Conservation (phyloP, 2,888 invertebrate genomes). For the Labia minor region DNA sequence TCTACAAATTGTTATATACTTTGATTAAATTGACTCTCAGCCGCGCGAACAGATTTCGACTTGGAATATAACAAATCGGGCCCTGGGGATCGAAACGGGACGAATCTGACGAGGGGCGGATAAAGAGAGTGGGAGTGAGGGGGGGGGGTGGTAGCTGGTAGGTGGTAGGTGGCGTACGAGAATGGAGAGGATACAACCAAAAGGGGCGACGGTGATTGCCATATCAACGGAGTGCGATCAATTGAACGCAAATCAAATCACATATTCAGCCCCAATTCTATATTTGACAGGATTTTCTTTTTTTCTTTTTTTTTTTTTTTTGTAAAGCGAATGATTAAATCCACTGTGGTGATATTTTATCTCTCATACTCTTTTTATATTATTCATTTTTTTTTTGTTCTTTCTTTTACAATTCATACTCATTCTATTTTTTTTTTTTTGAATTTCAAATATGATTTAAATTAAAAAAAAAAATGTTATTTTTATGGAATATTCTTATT, state of each 20-base stretch:
- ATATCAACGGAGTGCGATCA: conserved; percentile 21
- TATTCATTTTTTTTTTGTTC: neutral
- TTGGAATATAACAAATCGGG: conserved; percentile 32
- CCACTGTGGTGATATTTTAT: conserved; percentile 1
- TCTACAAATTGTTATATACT: conserved; percentile 13
- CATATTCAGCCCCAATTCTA: neutral
- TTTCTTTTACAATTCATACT: neutral
- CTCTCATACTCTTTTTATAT: no score
- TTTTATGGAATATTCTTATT: neutral
- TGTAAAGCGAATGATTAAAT: neutral
- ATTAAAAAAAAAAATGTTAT: neutral
- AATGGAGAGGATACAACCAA: conserved; percentile 37
- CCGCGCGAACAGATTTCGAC: conserved; percentile 8
- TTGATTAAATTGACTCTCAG: conserved; percentile 13
- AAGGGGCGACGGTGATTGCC: conserved; percentile 23
- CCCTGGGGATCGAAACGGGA: conserved; percentile 34
- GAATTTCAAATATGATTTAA: no score
- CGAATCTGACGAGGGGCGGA: conserved; percentile 33
- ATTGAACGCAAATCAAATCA: conserved; percentile 13
- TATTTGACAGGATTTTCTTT: neutral
- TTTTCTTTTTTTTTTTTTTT: neutral
- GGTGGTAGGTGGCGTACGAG: conserved; percentile 30
- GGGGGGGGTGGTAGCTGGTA: conserved; percentile 36
- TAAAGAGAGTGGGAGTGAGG: conserved; percentile 26
- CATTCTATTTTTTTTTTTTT: no score